Percentiles rank a stretch among this genome's conserved stretches.
phyloP scores from a whole-genome alignment of 2,113 vertebrate species.

The Poicephalus meyeri region DNA sequence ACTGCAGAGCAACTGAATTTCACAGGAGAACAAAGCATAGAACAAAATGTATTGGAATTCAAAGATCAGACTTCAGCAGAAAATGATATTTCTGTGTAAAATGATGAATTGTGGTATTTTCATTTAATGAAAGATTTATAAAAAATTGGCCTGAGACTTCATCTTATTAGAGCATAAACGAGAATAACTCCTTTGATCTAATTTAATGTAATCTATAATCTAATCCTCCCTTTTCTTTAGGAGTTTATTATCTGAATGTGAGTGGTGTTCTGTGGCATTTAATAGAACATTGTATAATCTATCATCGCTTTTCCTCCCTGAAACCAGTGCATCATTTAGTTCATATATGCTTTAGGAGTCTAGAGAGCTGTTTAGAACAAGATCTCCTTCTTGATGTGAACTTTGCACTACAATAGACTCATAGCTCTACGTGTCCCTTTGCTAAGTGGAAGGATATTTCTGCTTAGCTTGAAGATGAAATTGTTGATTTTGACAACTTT shows the following conservation, averaged over 20 bases:
- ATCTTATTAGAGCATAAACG: not conserved
- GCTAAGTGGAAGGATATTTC: not conserved
- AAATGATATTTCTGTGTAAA: not conserved
- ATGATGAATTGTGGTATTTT: not conserved
- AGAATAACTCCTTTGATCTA: not conserved
- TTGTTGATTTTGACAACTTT: not conserved
- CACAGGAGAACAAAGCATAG: not conserved
- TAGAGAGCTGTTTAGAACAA: not conserved
- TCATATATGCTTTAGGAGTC: not conserved
- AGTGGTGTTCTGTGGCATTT: not conserved
- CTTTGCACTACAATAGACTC: not conserved
- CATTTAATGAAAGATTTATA: not conserved
- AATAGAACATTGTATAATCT: not conserved
- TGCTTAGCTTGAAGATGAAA: not conserved
- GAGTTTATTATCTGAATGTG: slow-evolving; percentile 1
- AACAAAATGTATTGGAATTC: not conserved
- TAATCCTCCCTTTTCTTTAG: slow-evolving; percentile 15
- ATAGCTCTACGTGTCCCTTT: not conserved
- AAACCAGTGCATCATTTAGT: not conserved
- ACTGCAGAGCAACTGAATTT: not conserved
- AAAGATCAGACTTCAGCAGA: not conserved
- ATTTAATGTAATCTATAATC: not conserved
- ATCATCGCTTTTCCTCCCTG: not conserved
- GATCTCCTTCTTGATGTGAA: not conserved
- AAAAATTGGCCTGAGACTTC: not conserved